A percentile compares a stretch with the other conserved stretches of the same genome.
These are phyloP conservation scores for Stenotaenia linearis DNA, from an alignment of 2,888 invertebrate genomes.

Conservation along the genomic window DNA sequence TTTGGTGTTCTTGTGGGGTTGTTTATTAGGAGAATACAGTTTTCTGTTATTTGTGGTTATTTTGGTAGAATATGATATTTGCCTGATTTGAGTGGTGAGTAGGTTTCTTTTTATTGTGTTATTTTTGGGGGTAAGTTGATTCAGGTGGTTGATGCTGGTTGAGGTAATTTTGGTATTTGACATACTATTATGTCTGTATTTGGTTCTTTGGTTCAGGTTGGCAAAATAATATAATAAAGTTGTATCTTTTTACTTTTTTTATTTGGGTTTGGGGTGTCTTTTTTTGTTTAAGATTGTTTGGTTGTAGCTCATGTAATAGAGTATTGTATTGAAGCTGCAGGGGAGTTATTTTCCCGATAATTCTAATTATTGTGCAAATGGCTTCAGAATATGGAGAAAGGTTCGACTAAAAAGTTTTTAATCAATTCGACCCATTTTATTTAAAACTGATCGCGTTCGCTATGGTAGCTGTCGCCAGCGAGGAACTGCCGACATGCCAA, in stretches of 20 bases:
- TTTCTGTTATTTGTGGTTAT: not conserved
- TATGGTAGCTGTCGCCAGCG: too few species aligned
- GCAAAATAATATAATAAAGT: not conserved
- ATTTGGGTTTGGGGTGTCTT: too few species aligned
- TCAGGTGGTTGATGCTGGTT: not conserved
- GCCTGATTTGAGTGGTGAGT: not conserved
- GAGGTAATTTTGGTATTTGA: not conserved
- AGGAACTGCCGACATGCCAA: too few species aligned
- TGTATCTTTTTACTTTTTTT: not conserved
- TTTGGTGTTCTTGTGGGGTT: not conserved
- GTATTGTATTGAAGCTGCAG: too few species aligned
- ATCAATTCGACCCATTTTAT: too few species aligned
- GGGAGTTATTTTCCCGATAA: too few species aligned
- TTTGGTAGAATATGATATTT: not conserved
- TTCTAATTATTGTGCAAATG: too few species aligned
- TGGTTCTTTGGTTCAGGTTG: not conserved
- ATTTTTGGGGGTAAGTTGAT: not conserved
- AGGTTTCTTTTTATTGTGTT: not conserved
- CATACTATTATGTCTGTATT: not conserved
- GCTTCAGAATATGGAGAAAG: too few species aligned
- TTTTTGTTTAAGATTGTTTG: too few species aligned
- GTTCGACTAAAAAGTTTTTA: too few species aligned
- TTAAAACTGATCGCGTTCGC: too few species aligned
- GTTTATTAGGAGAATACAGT: not conserved
- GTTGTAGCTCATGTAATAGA: too few species aligned